Evolutionary conservation across 2,797 vertebrate genomes (phyloP).

Genomic region (Acrocephalus scirpaceus): DNA sequence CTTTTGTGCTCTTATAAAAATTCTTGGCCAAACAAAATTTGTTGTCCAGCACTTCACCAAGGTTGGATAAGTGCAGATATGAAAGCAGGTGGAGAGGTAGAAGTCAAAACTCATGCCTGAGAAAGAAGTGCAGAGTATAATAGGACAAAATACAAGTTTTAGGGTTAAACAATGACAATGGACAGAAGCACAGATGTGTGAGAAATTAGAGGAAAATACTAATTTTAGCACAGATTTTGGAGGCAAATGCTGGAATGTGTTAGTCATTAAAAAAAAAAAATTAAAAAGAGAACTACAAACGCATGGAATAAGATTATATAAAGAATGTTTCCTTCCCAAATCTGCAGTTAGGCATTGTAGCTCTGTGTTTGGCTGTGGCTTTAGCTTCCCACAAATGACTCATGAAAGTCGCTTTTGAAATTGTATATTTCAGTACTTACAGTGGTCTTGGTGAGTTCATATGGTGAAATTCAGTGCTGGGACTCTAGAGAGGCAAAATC

Average conservation of each 20-base stretch:
- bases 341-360: not conserved
- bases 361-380: not conserved
- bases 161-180: accelerated
- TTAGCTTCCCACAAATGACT: not conserved
- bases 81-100: not conserved
- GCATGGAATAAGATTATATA: not conserved
- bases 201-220: not conserved
- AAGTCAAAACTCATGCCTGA: not conserved
- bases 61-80: not conserved
- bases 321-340: not conserved
- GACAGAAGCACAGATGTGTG: not conserved
- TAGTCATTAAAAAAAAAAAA: not conserved
- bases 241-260: not conserved
- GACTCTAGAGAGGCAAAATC: not conserved
- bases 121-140: not conserved
- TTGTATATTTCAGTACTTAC: not conserved
- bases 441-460: not conserved
- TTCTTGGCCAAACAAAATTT: not conserved
- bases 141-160: not conserved
- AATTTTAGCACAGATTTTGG: not conserved
- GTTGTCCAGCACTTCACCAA: not conserved
- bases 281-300: not conserved
- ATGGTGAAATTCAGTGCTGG: not conserved
- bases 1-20: not conserved
- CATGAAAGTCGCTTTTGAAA: not conserved